Conservation (phyloP, 2,888 invertebrate genomes). For the Odontothrips loti region DNA sequence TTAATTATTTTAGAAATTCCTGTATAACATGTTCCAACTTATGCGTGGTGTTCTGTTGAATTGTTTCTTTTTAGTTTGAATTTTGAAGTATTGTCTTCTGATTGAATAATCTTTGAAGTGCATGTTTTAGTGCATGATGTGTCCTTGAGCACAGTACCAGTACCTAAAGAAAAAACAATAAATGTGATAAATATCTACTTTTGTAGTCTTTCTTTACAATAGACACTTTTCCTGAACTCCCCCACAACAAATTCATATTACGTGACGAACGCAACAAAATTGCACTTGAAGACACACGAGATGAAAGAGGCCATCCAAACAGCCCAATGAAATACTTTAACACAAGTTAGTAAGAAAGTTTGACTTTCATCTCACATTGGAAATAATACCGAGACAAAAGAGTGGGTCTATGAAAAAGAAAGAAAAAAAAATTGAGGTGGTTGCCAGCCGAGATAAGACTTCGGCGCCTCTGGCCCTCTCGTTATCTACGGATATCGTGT, state of each 20-base stretch:
- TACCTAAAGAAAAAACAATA: conserved; percentile 32
- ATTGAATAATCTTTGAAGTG: conserved; percentile 39
- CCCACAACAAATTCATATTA: not conserved
- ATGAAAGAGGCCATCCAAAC: too few species aligned
- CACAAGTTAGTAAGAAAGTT: not conserved
- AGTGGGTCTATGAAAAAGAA: too few species aligned
- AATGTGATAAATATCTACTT: conserved; percentile 33
- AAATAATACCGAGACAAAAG: too few species aligned
- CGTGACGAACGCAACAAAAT: too few species aligned
- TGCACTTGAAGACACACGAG: too few species aligned
- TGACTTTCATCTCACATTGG: too few species aligned
- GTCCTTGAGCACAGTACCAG: conserved; percentile 30
- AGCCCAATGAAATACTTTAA: not conserved
- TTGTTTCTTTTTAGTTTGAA: conserved; percentile 31
- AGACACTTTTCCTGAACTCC: not conserved
- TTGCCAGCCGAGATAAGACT: conserved; percentile 4
- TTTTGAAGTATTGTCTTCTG: conserved; percentile 30
- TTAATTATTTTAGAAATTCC: not conserved
- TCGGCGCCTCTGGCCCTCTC: not conserved
- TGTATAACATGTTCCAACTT: conserved; percentile 25
- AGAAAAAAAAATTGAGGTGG: not conserved
- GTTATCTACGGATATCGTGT: not conserved
- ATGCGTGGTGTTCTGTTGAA: conserved; percentile 28
- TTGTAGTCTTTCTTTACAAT: not conserved
- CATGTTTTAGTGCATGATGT: conserved; percentile 48